These are phyloP conservation scores for Taeniopygia guttata DNA, from an alignment of 2,797 vertebrate species.

Conservation along the genomic window DNA sequence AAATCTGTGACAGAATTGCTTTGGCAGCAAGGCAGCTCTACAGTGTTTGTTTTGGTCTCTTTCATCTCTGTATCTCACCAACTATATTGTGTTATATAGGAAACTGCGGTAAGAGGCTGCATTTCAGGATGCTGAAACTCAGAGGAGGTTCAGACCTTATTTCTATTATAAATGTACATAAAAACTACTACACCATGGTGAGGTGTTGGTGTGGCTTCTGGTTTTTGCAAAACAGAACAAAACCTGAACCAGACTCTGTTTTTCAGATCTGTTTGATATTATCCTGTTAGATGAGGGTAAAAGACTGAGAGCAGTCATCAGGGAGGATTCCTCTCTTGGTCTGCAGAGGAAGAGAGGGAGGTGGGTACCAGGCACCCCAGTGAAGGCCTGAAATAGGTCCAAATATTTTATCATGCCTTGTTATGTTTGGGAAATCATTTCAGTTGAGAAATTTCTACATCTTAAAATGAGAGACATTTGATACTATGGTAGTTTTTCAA, in stretches of 20 bases:
- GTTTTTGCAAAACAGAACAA: background rate
- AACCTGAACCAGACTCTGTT: background rate
- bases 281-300: background rate
- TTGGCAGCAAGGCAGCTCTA: background rate
- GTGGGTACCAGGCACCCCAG: background rate
- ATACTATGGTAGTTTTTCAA: background rate
- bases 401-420: background rate
- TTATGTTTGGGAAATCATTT: background rate
- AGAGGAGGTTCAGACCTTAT: background rate
- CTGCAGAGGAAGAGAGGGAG: background rate
- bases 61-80: background rate
- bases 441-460: background rate
- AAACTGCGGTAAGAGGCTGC: background rate
- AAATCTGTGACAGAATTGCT: background rate
- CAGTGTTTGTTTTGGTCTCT: conserved; percentile 10
- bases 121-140: background rate
- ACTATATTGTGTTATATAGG: conserved; percentile 24
- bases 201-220: background rate
- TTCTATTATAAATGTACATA: background rate
- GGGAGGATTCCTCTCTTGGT: background rate
- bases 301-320: background rate
- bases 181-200: background rate
- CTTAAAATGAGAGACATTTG: background rate
- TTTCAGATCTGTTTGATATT: background rate
- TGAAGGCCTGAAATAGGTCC: background rate